Evolutionary conservation across 2,113 vertebrate genomes (phyloP), one percentile per base, ranked within the genome.

Genomic region (Myxocyprinus asiaticus): DNA sequence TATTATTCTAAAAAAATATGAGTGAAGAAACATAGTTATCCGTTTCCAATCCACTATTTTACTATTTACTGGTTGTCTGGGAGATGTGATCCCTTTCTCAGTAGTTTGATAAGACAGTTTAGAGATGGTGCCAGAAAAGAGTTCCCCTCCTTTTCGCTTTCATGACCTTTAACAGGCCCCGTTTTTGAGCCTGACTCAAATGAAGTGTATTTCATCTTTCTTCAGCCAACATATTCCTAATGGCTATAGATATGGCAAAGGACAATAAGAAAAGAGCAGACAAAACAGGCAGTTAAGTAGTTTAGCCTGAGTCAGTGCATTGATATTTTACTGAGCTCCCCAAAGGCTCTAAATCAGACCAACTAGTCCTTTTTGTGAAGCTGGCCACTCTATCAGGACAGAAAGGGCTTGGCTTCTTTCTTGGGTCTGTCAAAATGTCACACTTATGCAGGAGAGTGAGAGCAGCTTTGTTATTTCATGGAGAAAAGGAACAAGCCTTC

Each of bases 281-380:
- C 12, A 58, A 58, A 58, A 58, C 6, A 2, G 53, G 6, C 55
- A 58, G 22, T 33, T 3, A 33, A 33, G 22, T 3, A 33, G 14
- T 55, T 90, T 86, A 83, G 76, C 78, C 84, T 83, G 70, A 82
- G 78, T 89, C 84, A 85, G 76, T 12, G 48, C 67, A 6, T 48
- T 86, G 81, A 77, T 89, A 87, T 91, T 89, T 88, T 61, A 83
- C 77, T 59, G 61, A 55, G 77, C 69, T 89, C 86, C 87, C 87
- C 4, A 74, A 84, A 76, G 85, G 79, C 84, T 82, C 77, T 85
- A 83, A 88, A 87, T 87, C 86, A 87, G 86, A 85, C 77, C 48
- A 80, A 44, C 62, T 67, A 82, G 65, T 87, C 5, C 71, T 88
- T 86, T 85, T 78, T 75, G 5, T 33, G 85, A 33, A 84, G 69